Percentiles rank a stretch among this genome's conserved stretches.
Evolutionary conservation across 2,113 vertebrate species (phyloP).

Genomic region (Regulus satrapa): DNA sequence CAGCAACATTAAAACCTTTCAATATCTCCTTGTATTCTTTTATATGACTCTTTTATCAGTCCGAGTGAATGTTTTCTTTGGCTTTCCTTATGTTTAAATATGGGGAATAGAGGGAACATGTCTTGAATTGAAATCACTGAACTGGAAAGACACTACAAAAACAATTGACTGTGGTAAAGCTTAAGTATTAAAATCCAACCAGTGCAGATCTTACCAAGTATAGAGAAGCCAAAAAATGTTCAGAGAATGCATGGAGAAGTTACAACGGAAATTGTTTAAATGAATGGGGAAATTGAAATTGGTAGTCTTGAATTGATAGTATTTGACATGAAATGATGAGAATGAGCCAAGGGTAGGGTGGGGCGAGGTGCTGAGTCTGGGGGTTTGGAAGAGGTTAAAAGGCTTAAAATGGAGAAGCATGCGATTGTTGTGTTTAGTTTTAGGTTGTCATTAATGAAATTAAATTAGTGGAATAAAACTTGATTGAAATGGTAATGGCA

Average conservation of each 20-base stretch:
- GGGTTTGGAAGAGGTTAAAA: background rate
- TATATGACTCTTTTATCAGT: background rate
- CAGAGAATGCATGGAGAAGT: background rate
- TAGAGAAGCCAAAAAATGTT: background rate
- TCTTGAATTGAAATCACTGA: conserved; percentile 3
- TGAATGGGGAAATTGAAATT: background rate
- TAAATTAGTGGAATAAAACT: background rate
- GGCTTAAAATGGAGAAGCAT: background rate
- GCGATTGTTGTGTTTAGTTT: background rate
- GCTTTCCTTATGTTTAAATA: conserved; percentile 5
- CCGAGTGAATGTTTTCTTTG: background rate
- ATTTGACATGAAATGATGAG: background rate
- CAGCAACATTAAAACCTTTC: background rate
- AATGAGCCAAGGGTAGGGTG: background rate
- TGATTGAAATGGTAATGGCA: background rate
- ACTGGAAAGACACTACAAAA: background rate
- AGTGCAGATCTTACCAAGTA: background rate
- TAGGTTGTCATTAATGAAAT: background rate
- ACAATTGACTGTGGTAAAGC: background rate
- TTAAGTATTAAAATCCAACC: background rate
- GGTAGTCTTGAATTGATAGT: background rate
- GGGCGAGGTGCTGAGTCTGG: background rate
- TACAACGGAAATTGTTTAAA: background rate
- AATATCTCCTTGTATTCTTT: background rate
- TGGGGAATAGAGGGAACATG: background rate